Evolutionary conservation across 2,797 vertebrate species (phyloP).

Genomic region (Acrocephalus scirpaceus): DNA sequence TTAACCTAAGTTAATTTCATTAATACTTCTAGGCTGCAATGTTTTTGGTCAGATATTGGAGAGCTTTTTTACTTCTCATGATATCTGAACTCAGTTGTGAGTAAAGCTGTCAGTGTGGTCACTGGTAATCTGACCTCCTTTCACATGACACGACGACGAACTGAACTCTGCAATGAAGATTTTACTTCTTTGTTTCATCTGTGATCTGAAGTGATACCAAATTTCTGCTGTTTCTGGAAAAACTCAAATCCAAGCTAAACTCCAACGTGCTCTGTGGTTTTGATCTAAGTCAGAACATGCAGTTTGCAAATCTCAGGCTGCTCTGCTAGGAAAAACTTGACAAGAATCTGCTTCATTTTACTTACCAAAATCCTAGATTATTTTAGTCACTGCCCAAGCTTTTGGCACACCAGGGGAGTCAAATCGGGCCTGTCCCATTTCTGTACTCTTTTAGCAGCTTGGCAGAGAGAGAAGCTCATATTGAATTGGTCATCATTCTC

Average conservation of each 20-base stretch:
- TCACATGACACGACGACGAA: slow-evolving; percentile 58
- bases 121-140: neutral
- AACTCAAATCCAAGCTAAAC: slow-evolving; percentile 51
- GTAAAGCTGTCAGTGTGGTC: neutral
- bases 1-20: neutral
- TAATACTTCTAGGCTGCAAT: neutral
- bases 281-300: slow-evolving; percentile 50
- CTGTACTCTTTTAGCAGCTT: neutral
- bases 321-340: slow-evolving; percentile 36
- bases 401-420: neutral
- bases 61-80: neutral
- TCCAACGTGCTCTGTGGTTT: slow-evolving; percentile 56
- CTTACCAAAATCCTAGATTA: neutral
- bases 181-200: slow-evolving; percentile 42
- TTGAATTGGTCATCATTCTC: neutral
- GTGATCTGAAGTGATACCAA: slow-evolving; percentile 61
- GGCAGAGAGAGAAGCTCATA: neutral
- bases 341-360: slow-evolving; percentile 31
- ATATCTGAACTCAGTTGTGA: neutral
- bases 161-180: slow-evolving; percentile 56
- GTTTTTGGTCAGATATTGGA: neutral
- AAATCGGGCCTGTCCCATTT: neutral
- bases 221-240: slow-evolving; percentile 73
- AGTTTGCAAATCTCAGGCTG: slow-evolving; percentile 30
- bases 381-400: neutral